Conservation (phyloP, 2,797 vertebrate genomes). For the Tragopan temminckii region DNA sequence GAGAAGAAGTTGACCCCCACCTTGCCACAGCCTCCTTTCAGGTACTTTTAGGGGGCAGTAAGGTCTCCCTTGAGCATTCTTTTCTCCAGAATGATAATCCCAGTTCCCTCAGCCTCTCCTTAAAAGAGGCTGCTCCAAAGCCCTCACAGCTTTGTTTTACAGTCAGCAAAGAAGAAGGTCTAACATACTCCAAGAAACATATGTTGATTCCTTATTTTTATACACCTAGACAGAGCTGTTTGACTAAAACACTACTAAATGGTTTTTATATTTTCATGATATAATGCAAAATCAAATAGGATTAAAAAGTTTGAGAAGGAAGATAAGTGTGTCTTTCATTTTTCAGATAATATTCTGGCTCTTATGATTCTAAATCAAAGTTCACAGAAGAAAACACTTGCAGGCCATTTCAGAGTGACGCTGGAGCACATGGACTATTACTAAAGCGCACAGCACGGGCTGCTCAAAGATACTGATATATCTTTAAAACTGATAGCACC, state of each 20-base stretch:
- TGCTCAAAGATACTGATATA: too few relatives aligned
- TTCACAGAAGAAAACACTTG: neutral
- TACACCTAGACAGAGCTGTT: neutral
- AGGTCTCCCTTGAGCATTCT: too few relatives aligned
- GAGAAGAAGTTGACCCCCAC: too few relatives aligned
- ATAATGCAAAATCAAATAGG: neutral
- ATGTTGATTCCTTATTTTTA: neutral
- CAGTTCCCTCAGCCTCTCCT: too few relatives aligned
- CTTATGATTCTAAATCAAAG: neutral
- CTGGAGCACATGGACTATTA: too few relatives aligned
- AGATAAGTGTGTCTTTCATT: neutral
- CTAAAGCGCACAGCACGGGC: too few relatives aligned
- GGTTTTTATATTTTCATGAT: conserved; percentile 2
- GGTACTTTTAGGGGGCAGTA: too few relatives aligned
- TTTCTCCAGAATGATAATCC: too few relatives aligned
- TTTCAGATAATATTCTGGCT: neutral
- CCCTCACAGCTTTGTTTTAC: neutral
- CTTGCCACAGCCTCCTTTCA: too few relatives aligned
- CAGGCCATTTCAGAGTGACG: too few relatives aligned
- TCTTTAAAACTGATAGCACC: too few relatives aligned
- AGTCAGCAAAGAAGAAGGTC: neutral
- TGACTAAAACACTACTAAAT: neutral
- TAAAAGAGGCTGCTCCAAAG: too few relatives aligned
- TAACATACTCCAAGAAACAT: neutral
- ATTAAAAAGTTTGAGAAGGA: neutral